These are phyloP conservation scores for Hesperia comma DNA, from an alignment of 2,888 invertebrate species.

Conservation along the genomic window DNA sequence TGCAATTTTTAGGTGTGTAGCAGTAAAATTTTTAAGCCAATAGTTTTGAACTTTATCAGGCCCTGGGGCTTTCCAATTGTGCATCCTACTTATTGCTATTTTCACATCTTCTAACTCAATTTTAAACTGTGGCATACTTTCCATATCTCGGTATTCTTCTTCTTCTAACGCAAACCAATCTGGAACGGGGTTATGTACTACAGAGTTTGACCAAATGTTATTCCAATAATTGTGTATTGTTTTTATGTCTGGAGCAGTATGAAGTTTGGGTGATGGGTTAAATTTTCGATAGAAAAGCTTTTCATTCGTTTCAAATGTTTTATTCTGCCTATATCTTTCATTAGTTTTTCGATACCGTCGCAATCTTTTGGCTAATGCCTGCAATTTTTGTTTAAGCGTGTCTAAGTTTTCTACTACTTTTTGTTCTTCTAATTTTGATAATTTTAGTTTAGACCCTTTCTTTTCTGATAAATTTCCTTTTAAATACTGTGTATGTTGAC, in stretches of 20 bases:
- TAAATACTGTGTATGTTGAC: background rate
- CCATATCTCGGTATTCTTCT: background rate
- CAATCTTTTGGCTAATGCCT: background rate
- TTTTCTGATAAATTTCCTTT: background rate
- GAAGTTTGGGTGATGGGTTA: too few relatives aligned
- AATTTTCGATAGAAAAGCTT: too few relatives aligned
- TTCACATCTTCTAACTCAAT: background rate
- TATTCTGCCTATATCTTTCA: background rate
- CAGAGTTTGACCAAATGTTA: too few relatives aligned
- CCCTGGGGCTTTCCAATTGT: background rate
- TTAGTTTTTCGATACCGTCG: background rate
- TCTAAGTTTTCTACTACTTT: background rate
- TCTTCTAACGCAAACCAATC: too few relatives aligned
- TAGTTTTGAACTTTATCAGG: too few relatives aligned
- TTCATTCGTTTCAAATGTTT: too few relatives aligned
- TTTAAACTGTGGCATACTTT: background rate
- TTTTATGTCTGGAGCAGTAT: too few relatives aligned
- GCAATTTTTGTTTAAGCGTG: background rate
- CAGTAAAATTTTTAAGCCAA: too few relatives aligned
- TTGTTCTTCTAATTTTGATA: background rate
- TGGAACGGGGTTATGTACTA: too few relatives aligned
- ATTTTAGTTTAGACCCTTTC: background rate
- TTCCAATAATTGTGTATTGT: too few relatives aligned
- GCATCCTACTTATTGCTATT: background rate
- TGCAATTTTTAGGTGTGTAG: too few relatives aligned